phyloP scores from a whole-genome alignment of 2,113 vertebrate genomes.

The Solea solea region DNA sequence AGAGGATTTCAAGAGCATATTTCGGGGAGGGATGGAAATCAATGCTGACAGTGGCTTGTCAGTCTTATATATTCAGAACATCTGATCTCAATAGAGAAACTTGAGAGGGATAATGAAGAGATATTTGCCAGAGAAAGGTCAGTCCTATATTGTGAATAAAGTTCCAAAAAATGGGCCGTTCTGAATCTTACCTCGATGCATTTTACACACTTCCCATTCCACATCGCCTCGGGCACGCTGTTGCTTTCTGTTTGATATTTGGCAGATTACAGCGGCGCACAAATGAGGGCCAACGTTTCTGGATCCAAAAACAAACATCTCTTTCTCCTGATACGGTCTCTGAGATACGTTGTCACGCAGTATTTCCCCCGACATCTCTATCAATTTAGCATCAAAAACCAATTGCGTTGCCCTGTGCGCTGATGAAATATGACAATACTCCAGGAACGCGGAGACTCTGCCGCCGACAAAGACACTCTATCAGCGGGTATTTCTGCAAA shows the following conservation, averaged over 20 bases:
- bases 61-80: constrained; percentile 76
- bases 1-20: constrained; percentile 83
- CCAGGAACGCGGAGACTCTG: constrained; percentile 61
- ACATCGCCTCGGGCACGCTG: constrained; percentile 48
- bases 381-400: constrained; percentile 57
- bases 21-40: constrained; percentile 81
- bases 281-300: constrained; percentile 65
- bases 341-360: constrained; percentile 33
- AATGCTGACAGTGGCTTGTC: constrained; percentile 82
- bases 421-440: constrained; percentile 63
- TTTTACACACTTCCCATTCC: constrained; percentile 54
- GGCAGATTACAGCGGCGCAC: constrained; percentile 43
- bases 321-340: constrained; percentile 48
- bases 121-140: constrained; percentile 65
- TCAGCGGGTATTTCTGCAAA: constrained; percentile 63
- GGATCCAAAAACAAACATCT: constrained; percentile 73
- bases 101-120: constrained; percentile 64
- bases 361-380: constrained; percentile 48
- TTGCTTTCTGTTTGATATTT: constrained; percentile 69
- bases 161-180: too few species aligned
- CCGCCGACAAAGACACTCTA: constrained; percentile 69
- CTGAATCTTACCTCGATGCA: constrained; percentile 31
- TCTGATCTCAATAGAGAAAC: constrained; percentile 80
- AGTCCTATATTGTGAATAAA: constrained; percentile 55
- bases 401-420: constrained; percentile 36